A percentile compares a stretch with the other conserved stretches of the same genome.
Conservation (phyloP, 2,888 invertebrate species). For the Orthosia cruda region DNA sequence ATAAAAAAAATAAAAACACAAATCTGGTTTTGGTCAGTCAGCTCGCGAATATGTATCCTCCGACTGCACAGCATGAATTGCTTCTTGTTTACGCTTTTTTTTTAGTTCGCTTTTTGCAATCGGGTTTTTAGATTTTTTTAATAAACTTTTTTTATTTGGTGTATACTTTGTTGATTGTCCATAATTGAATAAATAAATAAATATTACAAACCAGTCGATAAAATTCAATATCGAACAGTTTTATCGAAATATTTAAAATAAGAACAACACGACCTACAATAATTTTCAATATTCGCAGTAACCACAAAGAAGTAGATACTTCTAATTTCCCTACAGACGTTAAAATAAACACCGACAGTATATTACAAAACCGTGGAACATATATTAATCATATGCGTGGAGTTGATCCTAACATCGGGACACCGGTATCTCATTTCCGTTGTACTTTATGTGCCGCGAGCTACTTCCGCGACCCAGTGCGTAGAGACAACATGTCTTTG, state of each 20-base stretch:
- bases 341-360: constrained; percentile 41
- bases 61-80: too few species aligned
- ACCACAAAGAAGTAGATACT: not conserved
- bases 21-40: too few species aligned
- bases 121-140: too few species aligned
- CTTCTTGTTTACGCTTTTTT: too few species aligned
- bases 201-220: too few species aligned
- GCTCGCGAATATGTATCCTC: too few species aligned
- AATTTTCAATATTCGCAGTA: not conserved
- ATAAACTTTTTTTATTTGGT: too few species aligned
- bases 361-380: constrained; percentile 44
- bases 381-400: constrained; percentile 63
- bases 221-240: not conserved
- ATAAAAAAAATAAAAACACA: too few species aligned
- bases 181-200: too few species aligned
- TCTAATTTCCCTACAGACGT: constrained; percentile 26
- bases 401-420: constrained; percentile 60
- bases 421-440: constrained; percentile 72
- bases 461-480: constrained; percentile 53
- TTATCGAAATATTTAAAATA: too few species aligned
- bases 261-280: not conserved
- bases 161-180: too few species aligned
- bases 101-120: too few species aligned
- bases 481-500: constrained; percentile 28
- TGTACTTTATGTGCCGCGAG: constrained; percentile 65